These are phyloP conservation scores for Chloroceryle aenea DNA, from an alignment of 2,113 vertebrate species.

Conservation along the genomic window DNA sequence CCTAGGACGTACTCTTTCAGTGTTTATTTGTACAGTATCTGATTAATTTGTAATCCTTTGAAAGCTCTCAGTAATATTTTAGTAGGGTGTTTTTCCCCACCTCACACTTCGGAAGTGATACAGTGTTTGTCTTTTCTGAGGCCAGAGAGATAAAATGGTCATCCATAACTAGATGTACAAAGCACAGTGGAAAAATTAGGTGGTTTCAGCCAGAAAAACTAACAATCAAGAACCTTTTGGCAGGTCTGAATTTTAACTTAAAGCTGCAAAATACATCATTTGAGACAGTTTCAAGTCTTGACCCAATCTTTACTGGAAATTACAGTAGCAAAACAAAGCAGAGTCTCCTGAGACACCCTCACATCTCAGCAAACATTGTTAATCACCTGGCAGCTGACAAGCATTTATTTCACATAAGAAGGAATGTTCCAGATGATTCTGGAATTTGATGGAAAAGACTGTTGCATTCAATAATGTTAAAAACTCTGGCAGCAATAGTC, in stretches of 20 bases:
- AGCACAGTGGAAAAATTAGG: constrained; percentile 39
- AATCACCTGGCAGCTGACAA: constrained; percentile 63
- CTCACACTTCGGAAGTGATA: constrained; percentile 22
- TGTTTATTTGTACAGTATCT: constrained; percentile 29
- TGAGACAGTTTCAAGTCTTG: constrained; percentile 64
- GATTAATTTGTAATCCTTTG: constrained; percentile 28
- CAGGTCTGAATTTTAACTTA: constrained; percentile 69
- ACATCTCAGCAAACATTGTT: constrained; percentile 54
- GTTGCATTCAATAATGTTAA: constrained; percentile 25
- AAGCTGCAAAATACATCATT: constrained; percentile 73
- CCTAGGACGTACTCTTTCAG: not conserved
- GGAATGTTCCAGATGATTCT: constrained; percentile 55
- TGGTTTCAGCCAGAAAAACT: constrained; percentile 53
- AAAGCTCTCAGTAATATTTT: constrained; percentile 22
- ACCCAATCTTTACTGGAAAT: constrained; percentile 73
- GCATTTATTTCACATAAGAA: not conserved
- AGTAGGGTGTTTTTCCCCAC: not conserved
- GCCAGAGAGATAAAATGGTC: constrained; percentile 32
- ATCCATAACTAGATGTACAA: constrained; percentile 41
- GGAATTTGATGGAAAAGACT: constrained; percentile 56
- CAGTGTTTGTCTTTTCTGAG: constrained; percentile 40
- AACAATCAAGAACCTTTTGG: constrained; percentile 61
- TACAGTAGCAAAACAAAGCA: constrained; percentile 71
- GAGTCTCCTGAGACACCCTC: constrained; percentile 40
- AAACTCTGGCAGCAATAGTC: constrained; percentile 44